These are phyloP conservation scores for Macrobrachium rosenbergii DNA, from an alignment of 1,140 invertebrate genomes.

Conservation along the genomic window DNA sequence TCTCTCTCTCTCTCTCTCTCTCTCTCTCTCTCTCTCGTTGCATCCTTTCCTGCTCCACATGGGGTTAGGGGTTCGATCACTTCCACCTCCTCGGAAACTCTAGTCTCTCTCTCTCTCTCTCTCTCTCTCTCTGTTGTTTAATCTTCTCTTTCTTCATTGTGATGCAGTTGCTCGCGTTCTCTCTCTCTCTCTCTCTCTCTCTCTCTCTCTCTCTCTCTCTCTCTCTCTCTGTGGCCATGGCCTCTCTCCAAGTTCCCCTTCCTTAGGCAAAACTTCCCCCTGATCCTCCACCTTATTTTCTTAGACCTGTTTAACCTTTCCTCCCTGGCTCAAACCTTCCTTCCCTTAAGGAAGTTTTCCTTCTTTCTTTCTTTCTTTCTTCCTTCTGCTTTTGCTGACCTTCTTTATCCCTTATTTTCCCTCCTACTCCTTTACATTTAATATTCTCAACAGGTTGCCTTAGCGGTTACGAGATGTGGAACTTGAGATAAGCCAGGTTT, in stretches of 20 bases:
- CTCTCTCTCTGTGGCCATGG: too few species aligned
- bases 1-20: background rate
- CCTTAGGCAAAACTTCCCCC: too few species aligned
- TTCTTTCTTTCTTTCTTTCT: background rate
- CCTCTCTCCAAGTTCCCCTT: background rate
- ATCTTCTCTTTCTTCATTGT: too few species aligned
- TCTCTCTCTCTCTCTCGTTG: background rate
- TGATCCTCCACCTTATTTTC: background rate
- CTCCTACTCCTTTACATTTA: background rate
- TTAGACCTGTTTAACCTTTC: background rate
- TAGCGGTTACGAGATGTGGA: too few species aligned
- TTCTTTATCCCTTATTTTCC: background rate
- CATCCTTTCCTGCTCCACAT: background rate
- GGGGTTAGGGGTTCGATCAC: too few species aligned
- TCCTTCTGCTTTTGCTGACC: background rate
- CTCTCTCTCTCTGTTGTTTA: constrained; percentile 7
- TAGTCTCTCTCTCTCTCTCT: background rate
- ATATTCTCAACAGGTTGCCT: background rate
- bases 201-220: background rate
- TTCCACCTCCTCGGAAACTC: background rate
- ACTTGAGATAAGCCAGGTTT: too few species aligned
- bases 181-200: constrained; percentile 18
- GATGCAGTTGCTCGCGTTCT: too few species aligned
- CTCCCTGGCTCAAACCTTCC: too few species aligned
- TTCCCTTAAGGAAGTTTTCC: too few species aligned